Evolutionary conservation across 2,797 vertebrate species (phyloP), one percentile per base, ranked within the genome.

Genomic region (Adelosebastes latens): DNA sequence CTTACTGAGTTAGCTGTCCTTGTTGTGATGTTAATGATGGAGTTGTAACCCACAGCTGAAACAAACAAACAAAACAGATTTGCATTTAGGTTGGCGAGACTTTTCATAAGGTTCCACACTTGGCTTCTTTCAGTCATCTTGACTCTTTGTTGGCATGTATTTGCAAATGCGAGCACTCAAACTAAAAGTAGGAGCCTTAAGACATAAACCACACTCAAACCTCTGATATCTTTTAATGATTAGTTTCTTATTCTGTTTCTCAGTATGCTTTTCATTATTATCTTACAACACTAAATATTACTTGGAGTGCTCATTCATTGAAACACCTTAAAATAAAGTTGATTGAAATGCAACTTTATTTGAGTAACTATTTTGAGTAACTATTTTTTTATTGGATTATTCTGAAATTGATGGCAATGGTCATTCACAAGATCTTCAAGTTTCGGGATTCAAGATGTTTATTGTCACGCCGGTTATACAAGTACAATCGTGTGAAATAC

Each of bases 1-100:
- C 97, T 97, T 94, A 99, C 98, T 2, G 99, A 99, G 89, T 99
- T 99, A 66, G 98, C 98, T 62, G 97, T 97, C 92, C 99, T 97
- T 86, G 98, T 99, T 88, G 98, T 98, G 92, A 99, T 99, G 91
- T 97, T 99, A 92, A 99, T 96, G 91, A 99, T 95, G 62, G 98
- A 99, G 93, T 99, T 99, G 95, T 99, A 99, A 89, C 98, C 99
- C 63, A 99, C 97, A 93, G 98, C 98, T 99, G 79, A 83, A 80
- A 86, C 59, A 76, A 56, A 29, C 3, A 27, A 5, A 46, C 36
- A 7, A 20, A 13, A 49, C 6, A 85, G 7, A 55, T 59, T 59
- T 63, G 13, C 3, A 55, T 76, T 76, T 31, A 75, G 16, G 31
- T 8, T 53, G 4, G 10, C 0, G 0, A 7, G 24, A 10, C 20